These are phyloP conservation scores for Danio albolineatus DNA, from an alignment of 2,797 vertebrate genomes.

Conservation along the genomic window DNA sequence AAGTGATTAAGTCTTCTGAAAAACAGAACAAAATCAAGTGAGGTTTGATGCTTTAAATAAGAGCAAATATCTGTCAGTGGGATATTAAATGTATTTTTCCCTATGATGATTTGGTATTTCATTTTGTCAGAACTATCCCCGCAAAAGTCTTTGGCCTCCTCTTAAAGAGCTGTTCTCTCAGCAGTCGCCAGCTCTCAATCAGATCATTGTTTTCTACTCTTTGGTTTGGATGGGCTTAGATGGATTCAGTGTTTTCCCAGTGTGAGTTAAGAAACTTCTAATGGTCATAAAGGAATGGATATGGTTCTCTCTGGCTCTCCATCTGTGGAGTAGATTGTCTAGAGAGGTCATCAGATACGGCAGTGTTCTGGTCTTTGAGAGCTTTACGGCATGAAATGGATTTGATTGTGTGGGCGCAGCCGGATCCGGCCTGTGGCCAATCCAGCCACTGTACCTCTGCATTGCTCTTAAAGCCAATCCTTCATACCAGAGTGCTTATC, in stretches of 20 bases:
- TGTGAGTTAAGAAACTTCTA: conserved; percentile 58
- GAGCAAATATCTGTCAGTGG: too few relatives aligned
- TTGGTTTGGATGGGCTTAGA: neutral
- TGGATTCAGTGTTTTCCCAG: conserved; percentile 26
- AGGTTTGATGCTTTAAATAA: too few relatives aligned
- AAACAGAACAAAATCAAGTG: too few relatives aligned
- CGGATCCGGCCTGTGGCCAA: conserved; percentile 53
- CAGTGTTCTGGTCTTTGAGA: conserved; percentile 61
- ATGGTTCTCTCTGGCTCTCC: conserved; percentile 48
- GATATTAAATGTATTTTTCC: too few relatives aligned
- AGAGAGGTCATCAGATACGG: conserved; percentile 60
- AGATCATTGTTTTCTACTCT: conserved; percentile 1
- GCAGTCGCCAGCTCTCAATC: neutral
- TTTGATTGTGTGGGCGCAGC: conserved; percentile 60
- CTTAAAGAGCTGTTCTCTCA: neutral
- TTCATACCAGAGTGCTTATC: conserved; percentile 55
- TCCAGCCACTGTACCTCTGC: conserved; percentile 29
- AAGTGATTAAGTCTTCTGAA: too few relatives aligned
- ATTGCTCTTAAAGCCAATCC: conserved; percentile 50
- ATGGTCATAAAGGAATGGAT: conserved; percentile 58
- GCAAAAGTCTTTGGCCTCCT: neutral
- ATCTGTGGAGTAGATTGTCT: conserved; percentile 54
- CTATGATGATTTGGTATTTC: too few relatives aligned
- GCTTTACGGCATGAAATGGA: conserved; percentile 65
- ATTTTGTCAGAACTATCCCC: neutral